Evolutionary conservation across 2,113 vertebrate species (phyloP), one percentile per base, ranked within the genome.

Genomic region (Takifugu bimaculatus): DNA sequence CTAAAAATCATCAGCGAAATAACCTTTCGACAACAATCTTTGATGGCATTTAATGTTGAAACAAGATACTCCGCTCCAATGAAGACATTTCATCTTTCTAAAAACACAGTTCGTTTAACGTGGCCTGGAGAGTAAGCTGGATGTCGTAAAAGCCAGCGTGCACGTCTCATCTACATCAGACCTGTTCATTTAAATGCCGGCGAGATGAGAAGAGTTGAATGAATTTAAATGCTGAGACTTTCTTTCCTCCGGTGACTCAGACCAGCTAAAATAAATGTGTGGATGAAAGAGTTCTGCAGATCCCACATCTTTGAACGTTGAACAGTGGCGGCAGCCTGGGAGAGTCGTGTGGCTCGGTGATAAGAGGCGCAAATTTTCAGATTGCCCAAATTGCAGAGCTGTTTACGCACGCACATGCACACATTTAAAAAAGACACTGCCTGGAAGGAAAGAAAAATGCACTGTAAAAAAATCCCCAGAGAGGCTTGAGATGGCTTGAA

Each of bases 281-380:
- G 39, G 11, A 57, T 39, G 26, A 61, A 70, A 56, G n/a, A 73
- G 15, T n/a, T 15, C 28, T 51, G 45, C 39, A 26, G 45, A 62
- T 65, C 54, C 57, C 61, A 45, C 73, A 54, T 75, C 49, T 58
- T 39, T 56, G 39, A 49, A 54, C 63, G 42, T 61, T 35, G 48
- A n/a, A 29, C 35, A 54, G 32, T 57, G 62, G 67, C 64, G 50
- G 71, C 70, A 79, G 57, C 72, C 50, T 54, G 42, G 42, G 52
- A 62, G 56, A 49, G 62, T 61, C 50, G 4, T 70, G 74, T 66
- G 58, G 68, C 74, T 54, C 27, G 68, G 51, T 75, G 79, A 81
- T 85, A 80, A 79, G 74, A 58, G 62, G 54, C 57, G 70, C 69
- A 44, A 52, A 79, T 75, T 68, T 61, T 45, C 39, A 60, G 50